Evolutionary conservation across 2,113 vertebrate species (phyloP), one percentile per base, ranked within the genome.

Genomic region (Syrrhaptes paradoxus): DNA sequence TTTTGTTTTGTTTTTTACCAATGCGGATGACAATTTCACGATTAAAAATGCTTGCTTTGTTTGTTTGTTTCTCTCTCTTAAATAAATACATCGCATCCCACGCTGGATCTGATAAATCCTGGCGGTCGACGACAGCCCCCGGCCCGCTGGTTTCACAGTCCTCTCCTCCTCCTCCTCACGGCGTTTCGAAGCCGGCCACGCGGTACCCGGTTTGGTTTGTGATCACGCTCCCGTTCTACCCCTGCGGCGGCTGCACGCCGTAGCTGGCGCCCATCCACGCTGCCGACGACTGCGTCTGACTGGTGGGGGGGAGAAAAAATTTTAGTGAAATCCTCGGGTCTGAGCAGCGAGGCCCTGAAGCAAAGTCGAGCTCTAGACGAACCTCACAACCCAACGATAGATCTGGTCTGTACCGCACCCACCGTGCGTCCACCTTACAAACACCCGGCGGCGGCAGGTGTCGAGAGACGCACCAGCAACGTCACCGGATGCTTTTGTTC

Each of bases 151-250:
- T 77, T 94, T 91, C 95, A 96, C 93, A 96, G 96, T 97, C 97
- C 24, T 24, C 24, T 49, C 48, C 48, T 49, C 48, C 84, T 93
- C 61, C 20, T 16, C 77, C 98, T 99, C 98, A 99, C 91, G 99
- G 99, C 66, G 98, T 98, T 96, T 99, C 99, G 96, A 99, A 99
- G 97, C 98, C 98, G 68, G 99, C 95, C 96, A 99, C 98, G 76
- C 99, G 98, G 97, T 99, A 99, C 66, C 98, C 98, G 13, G 98
- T 98, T 96, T 99, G 99, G 97, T 97, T 98, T 73, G 98, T 97
- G 88, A 99, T 94, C 98, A 99, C 98, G 94, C 98, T 98, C 80
- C 99, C 99, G 75, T 99, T 99, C 97, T 99, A 98, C 90, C 98
- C 98, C 96, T 98, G 99, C 32, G 98, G 98, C 4, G 99, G 98